These are phyloP conservation scores for Halcyon leucocephala DNA, from an alignment of 2,797 vertebrate species.

Conservation along the genomic window DNA sequence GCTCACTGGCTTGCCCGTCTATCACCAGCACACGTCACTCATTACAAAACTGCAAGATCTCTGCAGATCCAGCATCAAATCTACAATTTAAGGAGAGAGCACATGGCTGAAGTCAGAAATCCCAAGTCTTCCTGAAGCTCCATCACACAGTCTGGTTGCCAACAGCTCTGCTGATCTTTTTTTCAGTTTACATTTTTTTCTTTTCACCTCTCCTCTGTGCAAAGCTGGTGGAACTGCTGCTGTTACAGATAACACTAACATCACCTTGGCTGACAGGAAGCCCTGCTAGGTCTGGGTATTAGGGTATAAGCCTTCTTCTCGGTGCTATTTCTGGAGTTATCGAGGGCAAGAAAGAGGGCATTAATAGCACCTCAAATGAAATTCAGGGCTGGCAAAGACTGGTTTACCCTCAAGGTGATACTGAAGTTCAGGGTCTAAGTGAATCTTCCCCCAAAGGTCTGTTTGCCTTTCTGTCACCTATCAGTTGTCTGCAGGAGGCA, in stretches of 20 bases:
- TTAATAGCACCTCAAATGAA: not conserved
- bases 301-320: not conserved
- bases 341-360: not conserved
- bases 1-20: conserved; percentile 32
- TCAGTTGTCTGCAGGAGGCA: not conserved
- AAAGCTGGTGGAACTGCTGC: not conserved
- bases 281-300: not conserved
- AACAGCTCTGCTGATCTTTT: not conserved
- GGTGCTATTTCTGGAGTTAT: not conserved
- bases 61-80: not conserved
- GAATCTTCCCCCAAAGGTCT: conserved; percentile 21
- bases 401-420: not conserved
- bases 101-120: not conserved
- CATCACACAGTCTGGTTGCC: not conserved
- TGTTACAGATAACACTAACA: not conserved
- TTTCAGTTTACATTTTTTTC: not conserved
- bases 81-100: not conserved
- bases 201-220: not conserved
- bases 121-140: not conserved
- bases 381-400: not conserved
- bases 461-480: conserved; percentile 37
- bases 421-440: not conserved
- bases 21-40: conserved; percentile 7
- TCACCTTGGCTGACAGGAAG: not conserved
- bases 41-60: conserved; percentile 18